Percentiles rank a stretch among this genome's conserved stretches.
phyloP scores from a whole-genome alignment of 2,113 vertebrate species.

The Oryzias curvinotus region DNA sequence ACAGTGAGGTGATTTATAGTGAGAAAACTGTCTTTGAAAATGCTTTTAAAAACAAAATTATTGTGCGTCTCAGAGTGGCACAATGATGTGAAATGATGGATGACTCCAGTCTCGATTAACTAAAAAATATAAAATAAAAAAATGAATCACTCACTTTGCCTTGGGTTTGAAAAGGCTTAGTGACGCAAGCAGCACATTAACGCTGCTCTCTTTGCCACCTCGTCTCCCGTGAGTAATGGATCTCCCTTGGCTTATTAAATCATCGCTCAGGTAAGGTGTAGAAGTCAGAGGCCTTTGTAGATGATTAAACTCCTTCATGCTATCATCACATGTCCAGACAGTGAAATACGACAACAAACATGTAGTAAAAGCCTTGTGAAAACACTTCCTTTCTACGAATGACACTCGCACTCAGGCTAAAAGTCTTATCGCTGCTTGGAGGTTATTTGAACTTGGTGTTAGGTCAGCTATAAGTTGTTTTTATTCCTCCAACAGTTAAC shows the following conservation, averaged over 20 bases:
- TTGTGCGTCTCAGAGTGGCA: conserved; percentile 30
- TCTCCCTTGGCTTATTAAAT: conserved; percentile 15
- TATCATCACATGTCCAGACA: neutral
- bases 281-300: conserved; percentile 3
- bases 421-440: no score
- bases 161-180: conserved; percentile 31
- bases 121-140: conserved; percentile 5
- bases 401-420: no score
- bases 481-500: no score
- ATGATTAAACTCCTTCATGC: conserved; percentile 1
- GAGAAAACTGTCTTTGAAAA: neutral
- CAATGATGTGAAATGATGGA: conserved; percentile 36
- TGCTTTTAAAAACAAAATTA: conserved; percentile 23
- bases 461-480: no score
- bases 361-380: neutral
- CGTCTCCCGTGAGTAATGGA: conserved; percentile 12
- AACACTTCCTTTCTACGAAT: neutral
- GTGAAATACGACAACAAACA: neutral
- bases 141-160: conserved; percentile 35
- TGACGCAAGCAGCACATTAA: conserved; percentile 29
- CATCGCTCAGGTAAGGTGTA: neutral
- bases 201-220: conserved; percentile 1
- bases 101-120: conserved; percentile 19
- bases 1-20: conserved; percentile 15
- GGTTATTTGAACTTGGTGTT: no score